These are phyloP conservation scores for Percopsis transmontana DNA, from an alignment of 2,113 vertebrate species.

Conservation along the genomic window DNA sequence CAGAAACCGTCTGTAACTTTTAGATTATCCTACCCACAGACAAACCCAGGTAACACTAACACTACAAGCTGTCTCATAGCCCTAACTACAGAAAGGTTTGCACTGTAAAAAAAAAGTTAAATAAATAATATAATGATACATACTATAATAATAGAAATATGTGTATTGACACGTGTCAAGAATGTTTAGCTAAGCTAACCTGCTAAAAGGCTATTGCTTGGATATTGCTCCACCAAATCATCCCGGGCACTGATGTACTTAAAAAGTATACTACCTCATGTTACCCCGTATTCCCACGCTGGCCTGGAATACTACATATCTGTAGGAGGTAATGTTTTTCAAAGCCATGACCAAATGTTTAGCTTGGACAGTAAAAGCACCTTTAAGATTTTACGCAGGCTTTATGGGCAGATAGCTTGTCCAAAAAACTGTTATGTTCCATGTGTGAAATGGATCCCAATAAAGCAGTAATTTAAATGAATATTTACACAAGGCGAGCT, in stretches of 20 bases:
- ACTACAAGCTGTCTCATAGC: too few species aligned
- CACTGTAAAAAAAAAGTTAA: too few species aligned
- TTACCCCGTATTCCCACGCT: slow-evolving; percentile 94
- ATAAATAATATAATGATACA: too few species aligned
- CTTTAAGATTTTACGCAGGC: slow-evolving; percentile 88
- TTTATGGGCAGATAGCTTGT: slow-evolving; percentile 81
- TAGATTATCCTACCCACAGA: too few species aligned
- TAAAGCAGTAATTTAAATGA: slow-evolving; percentile 55
- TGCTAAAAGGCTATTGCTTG: slow-evolving; percentile 13
- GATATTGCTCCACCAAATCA: slow-evolving; percentile 51
- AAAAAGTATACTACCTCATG: slow-evolving; percentile 87
- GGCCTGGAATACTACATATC: slow-evolving; percentile 92
- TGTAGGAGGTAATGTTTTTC: slow-evolving; percentile 94
- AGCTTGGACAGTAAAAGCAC: slow-evolving; percentile 85
- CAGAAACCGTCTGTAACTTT: too few species aligned
- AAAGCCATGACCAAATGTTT: slow-evolving; percentile 97
- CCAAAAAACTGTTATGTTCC: slow-evolving; percentile 56
- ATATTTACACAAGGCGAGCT: slow-evolving; percentile 62
- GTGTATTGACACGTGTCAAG: too few species aligned
- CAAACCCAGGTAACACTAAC: too few species aligned
- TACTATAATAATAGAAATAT: too few species aligned
- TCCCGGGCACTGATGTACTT: slow-evolving; percentile 59
- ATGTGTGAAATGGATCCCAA: slow-evolving; percentile 47
- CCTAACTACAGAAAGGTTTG: too few species aligned
- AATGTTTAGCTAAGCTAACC: slow-evolving; percentile 23